phyloP scores from a whole-genome alignment of 2,888 invertebrate species.

The Nemurella pictetii region DNA sequence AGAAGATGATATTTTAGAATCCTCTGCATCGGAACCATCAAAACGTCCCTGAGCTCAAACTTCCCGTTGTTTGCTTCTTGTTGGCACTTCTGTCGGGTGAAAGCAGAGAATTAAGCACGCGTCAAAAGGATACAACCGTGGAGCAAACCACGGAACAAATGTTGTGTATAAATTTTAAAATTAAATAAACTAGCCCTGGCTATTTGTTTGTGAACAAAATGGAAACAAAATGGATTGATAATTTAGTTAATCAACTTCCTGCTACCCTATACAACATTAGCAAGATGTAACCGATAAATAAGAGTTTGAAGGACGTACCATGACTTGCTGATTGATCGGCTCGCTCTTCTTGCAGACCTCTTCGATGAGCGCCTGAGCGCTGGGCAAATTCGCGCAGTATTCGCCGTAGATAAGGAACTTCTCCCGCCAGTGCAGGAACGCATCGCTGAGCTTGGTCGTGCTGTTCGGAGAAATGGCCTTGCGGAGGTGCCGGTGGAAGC shows the following conservation, averaged over 20 bases:
- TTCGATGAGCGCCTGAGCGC: conserved; percentile 85
- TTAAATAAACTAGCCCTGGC: no score
- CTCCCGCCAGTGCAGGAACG: conserved; percentile 89
- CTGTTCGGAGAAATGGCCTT: conserved; percentile 67
- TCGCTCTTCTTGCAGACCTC: conserved; percentile 70
- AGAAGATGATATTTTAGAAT: conserved; percentile 96
- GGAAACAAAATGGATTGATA: conserved; percentile 3
- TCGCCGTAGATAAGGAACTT: conserved; percentile 91
- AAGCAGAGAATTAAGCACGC: no score
- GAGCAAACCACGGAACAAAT: no score
- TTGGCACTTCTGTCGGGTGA: conserved; percentile 77
- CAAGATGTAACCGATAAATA: neutral
- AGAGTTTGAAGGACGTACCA: conserved; percentile 57
- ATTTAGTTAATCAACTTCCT: neutral
- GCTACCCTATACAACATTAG: neutral
- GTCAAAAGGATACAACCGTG: no score
- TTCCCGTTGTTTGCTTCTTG: conserved; percentile 92
- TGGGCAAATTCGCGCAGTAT: conserved; percentile 92
- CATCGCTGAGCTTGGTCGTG: conserved; percentile 69
- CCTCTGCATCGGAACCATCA: conserved; percentile 98
- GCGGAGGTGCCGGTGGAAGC: conserved; percentile 78
- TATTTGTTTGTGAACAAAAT: conserved; percentile 36
- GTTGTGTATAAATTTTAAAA: no score
- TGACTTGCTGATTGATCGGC: conserved; percentile 66
- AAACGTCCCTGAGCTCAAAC: conserved; percentile 91